Evolutionary conservation across 2,797 vertebrate genomes (phyloP).

Genomic region (Cossypha niveicapilla): DNA sequence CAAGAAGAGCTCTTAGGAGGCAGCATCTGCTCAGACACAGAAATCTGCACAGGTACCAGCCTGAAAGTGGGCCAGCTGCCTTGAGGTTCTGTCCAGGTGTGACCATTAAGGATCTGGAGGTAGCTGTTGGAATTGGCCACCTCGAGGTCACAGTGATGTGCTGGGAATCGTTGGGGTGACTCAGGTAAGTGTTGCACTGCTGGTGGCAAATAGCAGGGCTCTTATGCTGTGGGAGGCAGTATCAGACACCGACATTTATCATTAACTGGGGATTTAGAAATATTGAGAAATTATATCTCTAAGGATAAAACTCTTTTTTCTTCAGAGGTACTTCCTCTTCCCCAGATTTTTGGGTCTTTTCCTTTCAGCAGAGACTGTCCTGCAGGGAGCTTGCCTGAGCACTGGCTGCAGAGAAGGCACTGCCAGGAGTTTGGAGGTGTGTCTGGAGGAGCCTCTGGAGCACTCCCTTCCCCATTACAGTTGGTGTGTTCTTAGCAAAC

Average conservation of each 20-base stretch:
- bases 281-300: background rate
- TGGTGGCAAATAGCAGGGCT: background rate
- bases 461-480: background rate
- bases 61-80: background rate
- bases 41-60: background rate
- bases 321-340: background rate
- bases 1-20: background rate
- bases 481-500: accelerated
- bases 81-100: background rate
- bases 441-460: background rate
- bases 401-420: background rate
- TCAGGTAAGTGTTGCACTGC: background rate
- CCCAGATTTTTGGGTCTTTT: background rate
- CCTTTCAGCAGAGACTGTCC: background rate
- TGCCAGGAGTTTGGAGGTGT: background rate
- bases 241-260: background rate
- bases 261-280: background rate
- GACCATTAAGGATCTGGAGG: background rate
- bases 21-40: background rate
- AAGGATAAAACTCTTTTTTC: background rate
- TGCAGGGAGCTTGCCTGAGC: background rate
- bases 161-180: background rate
- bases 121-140: background rate
- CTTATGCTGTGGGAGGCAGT: background rate
- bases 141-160: background rate